phyloP scores from a whole-genome alignment of 1,140 invertebrate species.

The Scylla paramamosain region DNA sequence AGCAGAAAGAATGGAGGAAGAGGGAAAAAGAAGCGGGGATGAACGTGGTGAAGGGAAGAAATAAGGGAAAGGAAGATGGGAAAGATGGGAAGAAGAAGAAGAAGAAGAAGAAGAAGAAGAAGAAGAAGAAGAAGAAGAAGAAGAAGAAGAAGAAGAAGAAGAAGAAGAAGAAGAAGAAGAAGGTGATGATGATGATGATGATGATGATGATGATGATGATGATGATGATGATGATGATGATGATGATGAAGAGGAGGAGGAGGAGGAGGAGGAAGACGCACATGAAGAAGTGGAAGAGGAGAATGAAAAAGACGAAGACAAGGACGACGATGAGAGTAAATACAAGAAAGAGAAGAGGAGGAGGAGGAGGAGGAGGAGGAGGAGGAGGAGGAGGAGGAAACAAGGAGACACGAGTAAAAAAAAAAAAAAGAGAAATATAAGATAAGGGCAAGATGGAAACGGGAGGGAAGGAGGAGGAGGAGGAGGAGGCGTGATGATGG shows the following conservation, averaged over 20 bases:
- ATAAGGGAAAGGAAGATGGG: background rate
- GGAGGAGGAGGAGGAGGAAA: too few species aligned
- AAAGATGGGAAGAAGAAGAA: background rate
- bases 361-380: background rate
- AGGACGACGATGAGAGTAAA: background rate
- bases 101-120: background rate
- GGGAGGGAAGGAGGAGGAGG: background rate
- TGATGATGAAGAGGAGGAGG: too few species aligned
- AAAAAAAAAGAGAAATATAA: too few species aligned
- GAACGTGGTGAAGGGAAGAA: background rate
- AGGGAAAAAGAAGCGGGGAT: background rate
- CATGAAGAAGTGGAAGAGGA: background rate
- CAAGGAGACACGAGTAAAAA: too few species aligned
- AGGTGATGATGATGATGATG: background rate
- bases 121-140: background rate
- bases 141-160: background rate
- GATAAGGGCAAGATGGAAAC: background rate
- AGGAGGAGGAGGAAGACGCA: background rate
- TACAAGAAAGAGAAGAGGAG: background rate
- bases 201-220: background rate
- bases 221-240: background rate
- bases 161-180: background rate
- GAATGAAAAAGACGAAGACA: background rate
- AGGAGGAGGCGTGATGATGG: background rate
- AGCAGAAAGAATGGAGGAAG: background rate